Percentiles rank a stretch among this genome's conserved stretches.
phyloP scores from a whole-genome alignment of 1,140 invertebrate species.

The Drosophila truncata region DNA sequence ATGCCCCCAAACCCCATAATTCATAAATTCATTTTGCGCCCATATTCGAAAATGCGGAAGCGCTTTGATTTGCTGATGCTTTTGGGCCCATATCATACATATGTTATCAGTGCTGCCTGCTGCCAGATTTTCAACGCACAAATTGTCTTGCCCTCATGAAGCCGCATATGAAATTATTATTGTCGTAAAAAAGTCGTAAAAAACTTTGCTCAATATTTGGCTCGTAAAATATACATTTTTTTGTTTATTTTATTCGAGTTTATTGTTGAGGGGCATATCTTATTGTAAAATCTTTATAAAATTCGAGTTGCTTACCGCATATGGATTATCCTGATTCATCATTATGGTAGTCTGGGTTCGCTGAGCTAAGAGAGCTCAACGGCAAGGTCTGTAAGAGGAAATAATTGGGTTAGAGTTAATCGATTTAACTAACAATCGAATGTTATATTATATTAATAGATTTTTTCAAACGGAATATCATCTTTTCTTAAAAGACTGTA shows the following conservation, averaged over 20 bases:
- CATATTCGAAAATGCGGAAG: conserved; percentile 74
- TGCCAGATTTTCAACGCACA: conserved; percentile 25
- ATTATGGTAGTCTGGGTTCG: conserved; percentile 39
- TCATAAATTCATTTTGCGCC: conserved; percentile 76
- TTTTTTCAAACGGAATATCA: neutral
- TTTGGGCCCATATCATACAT: conserved; percentile 48
- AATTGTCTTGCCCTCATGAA: conserved; percentile 32
- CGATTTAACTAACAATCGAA: too few relatives aligned
- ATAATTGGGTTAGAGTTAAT: neutral
- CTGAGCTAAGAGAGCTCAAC: conserved; percentile 10
- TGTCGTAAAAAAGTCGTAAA: conserved; percentile 72
- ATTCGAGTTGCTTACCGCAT: conserved; percentile 75
- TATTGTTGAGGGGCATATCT: conserved; percentile 6
- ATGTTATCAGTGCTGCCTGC: conserved; percentile 17
- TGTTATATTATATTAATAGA: too few relatives aligned
- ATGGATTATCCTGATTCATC: conserved; percentile 85
- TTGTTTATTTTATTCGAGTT: conserved; percentile 1
- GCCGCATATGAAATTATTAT: conserved; percentile 50
- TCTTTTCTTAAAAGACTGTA: neutral
- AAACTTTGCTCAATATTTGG: conserved; percentile 64
- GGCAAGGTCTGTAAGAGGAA: conserved; percentile 39
- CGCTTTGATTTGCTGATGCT: conserved; percentile 64
- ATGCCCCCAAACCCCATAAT: conserved; percentile 72
- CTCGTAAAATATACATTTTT: conserved; percentile 63
- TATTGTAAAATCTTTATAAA: conserved; percentile 14